Evolutionary conservation across 2,797 vertebrate species (phyloP), one percentile per base, ranked within the genome.

Genomic region (Tragelaphus oryx): DNA sequence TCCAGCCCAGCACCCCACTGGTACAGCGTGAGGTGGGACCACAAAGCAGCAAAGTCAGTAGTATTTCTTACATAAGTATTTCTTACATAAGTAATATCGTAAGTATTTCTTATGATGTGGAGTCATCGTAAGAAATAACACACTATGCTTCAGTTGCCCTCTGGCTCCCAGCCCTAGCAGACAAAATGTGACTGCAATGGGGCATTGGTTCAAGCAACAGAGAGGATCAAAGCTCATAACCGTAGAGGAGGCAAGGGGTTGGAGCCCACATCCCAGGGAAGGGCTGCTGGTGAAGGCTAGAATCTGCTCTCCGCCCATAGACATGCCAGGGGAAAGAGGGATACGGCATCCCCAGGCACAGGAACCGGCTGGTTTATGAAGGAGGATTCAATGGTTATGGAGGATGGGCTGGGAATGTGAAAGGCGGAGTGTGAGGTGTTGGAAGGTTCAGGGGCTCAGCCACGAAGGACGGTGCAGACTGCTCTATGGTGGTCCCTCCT

Each of bases 191-290:
- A 33, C 44, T 22, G 1, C 4, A 6, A 28, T 5, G 17, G 24
- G 11, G 30, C 30, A 18, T 16, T 2, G 0, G 26, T 33, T 62
- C 76, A 82, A 59, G 78, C 22, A 17, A 26, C 80, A 79, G 46
- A 57, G 68, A 75, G 13, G 48, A 57, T 30, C 55, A 91, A 52
- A 87, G n/a, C 59, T 68, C 54, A 59, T 12, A 6, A 30, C 33
- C 4, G 22, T 0, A 0, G 17, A 52, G 17, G 30, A 81, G 74
- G 68, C 5, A 17, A 10, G 1, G 14, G 9, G 37, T 0, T 16
- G 18, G 59, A 37, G 59, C 30, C 81, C 9, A 44, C 13, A 9
- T 24, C 28, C 48, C 18, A 11, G 62, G 2, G 26, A 46, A 26
- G 54, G 46, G 82, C 48, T 65, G 82, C 59, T 48, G 11, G 28